Evolutionary conservation across 2,113 vertebrate species (phyloP).

Genomic region (Mionectes macconnelli): DNA sequence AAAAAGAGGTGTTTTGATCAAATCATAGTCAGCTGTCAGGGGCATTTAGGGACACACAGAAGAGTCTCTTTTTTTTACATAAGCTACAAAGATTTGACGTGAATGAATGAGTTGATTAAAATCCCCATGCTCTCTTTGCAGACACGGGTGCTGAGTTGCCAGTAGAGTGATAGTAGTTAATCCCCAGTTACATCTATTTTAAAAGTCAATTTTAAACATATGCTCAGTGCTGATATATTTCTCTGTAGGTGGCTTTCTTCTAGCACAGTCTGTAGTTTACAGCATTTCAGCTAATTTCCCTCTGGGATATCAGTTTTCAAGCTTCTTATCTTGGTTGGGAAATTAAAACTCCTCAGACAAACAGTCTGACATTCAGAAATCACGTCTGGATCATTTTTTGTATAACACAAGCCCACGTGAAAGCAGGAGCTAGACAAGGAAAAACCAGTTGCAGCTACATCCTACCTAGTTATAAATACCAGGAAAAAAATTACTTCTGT

Average conservation of each 20-base stretch:
- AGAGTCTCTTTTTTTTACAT: neutral
- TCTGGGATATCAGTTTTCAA: conserved; percentile 45
- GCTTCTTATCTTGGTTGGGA: conserved; percentile 27
- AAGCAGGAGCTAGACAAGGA: neutral
- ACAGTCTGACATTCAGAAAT: conserved; percentile 23
- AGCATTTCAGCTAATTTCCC: conserved; percentile 46
- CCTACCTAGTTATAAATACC: neutral
- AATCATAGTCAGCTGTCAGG: conserved; percentile 1
- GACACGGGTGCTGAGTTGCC: neutral
- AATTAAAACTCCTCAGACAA: conserved; percentile 24
- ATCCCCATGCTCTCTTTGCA: neutral
- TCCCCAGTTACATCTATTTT: conserved; percentile 42
- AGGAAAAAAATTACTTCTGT: neutral
- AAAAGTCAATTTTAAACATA: conserved; percentile 59
- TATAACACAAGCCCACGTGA: neutral
- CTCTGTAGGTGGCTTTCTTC: conserved; percentile 28
- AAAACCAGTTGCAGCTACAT: neutral
- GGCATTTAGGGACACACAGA: conserved; percentile 8
- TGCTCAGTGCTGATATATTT: conserved; percentile 43
- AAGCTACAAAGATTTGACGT: conserved; percentile 27
- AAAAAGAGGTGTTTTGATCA: conserved; percentile 23
- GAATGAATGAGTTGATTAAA: conserved; percentile 29
- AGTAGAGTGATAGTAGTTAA: conserved; percentile 22
- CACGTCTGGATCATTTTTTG: neutral
- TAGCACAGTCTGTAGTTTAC: neutral